A percentile compares a stretch with the other conserved stretches of the same genome.
Conservation (phyloP, 1,140 invertebrate genomes). For the Drosophila subpulchrella region DNA sequence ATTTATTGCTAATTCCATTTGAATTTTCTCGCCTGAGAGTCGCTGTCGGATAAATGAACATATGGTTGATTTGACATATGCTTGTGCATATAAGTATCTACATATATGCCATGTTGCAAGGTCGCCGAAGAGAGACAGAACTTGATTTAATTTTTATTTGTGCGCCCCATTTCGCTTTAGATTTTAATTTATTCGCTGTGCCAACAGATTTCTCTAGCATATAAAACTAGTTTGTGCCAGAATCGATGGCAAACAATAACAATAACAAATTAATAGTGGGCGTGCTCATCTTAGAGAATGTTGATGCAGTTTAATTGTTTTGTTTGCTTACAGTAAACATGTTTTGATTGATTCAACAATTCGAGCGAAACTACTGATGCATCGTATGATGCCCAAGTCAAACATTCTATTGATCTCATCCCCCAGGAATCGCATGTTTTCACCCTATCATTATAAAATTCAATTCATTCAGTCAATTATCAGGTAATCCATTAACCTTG, state of each 20-base stretch:
- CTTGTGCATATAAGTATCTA: slow-evolving; percentile 5
- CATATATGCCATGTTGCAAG: slow-evolving; percentile 31
- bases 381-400: slow-evolving; percentile 13
- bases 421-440: slow-evolving; percentile 38
- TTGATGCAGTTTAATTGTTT: slow-evolving; percentile 68
- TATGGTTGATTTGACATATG: slow-evolving; percentile 20
- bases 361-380: slow-evolving; percentile 12
- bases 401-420: slow-evolving; percentile 6
- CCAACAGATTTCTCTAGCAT: slow-evolving; percentile 65
- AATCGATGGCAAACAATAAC: slow-evolving; percentile 17
- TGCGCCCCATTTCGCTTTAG: slow-evolving; percentile 59
- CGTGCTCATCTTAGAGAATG: slow-evolving; percentile 53
- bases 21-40: slow-evolving; percentile 30
- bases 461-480: slow-evolving; percentile 19
- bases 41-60: slow-evolving; percentile 47
- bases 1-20: slow-evolving; percentile 52
- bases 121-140: slow-evolving; percentile 36
- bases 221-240: slow-evolving; percentile 64
- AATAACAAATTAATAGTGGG: slow-evolving; percentile 62
- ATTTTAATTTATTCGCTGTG: slow-evolving; percentile 66
- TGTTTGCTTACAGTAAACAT: slow-evolving; percentile 63
- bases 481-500: slow-evolving; percentile 49
- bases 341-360: slow-evolving; percentile 48
- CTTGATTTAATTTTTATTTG: slow-evolving; percentile 52
- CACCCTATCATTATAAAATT: slow-evolving; percentile 7